Conservation (phyloP, 2,113 vertebrate species). For the Notarius lentiginosus region DNA sequence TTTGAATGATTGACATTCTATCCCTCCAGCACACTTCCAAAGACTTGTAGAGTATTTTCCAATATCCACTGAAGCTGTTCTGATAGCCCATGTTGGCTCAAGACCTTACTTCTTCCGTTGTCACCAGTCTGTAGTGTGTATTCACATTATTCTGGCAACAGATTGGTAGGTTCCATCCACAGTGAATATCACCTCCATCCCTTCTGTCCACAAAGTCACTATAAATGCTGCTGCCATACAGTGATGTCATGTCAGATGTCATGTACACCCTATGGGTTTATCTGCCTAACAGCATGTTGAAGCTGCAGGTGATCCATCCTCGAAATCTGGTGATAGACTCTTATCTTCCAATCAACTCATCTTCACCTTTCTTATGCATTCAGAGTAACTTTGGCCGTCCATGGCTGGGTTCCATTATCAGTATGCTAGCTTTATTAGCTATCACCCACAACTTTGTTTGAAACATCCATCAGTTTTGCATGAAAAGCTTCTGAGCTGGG, state of each 20-base stretch:
- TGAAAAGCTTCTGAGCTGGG: background rate
- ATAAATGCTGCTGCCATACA: background rate
- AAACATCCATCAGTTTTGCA: background rate
- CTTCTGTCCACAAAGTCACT: background rate
- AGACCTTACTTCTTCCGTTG: background rate
- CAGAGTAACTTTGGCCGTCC: background rate
- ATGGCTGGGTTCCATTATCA: background rate
- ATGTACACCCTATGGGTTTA: background rate
- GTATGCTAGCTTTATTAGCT: background rate
- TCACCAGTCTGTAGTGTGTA: background rate
- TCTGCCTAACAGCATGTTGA: background rate
- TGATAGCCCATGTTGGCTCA: background rate
- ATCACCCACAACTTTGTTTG: background rate
- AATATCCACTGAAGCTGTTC: background rate
- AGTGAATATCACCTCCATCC: background rate
- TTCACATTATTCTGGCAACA: background rate
- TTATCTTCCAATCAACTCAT: background rate
- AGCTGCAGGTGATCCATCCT: background rate
- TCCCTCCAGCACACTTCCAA: background rate
- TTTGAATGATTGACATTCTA: background rate
- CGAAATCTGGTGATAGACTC: background rate
- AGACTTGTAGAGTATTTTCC: background rate
- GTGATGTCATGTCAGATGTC: background rate
- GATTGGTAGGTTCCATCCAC: background rate
- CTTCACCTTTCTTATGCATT: background rate